Base-by-base conservation (phyloP, 23 tunicate species). In the Pegea sp. region DNA sequence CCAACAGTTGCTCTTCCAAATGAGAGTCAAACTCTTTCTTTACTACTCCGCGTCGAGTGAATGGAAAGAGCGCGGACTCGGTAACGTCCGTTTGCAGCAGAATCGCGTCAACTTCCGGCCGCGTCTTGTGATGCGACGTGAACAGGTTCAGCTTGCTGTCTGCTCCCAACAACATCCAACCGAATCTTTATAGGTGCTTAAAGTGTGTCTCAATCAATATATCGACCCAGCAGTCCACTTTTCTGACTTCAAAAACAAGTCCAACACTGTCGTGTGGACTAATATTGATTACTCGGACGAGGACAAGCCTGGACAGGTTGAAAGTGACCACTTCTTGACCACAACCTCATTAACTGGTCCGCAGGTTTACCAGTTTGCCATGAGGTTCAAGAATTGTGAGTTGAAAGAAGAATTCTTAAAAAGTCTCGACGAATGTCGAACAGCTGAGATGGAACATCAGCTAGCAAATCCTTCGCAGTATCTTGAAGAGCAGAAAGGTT, bases 61-160 rank as follows among this genome's bases (percentile, higher is more conserved):
- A 58, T 84, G 95, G 95, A 84, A 84, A 44, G 95, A 84, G 50
- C 53, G 95, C 13, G 95, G 95, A 6, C 4, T 84, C 31, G 95
- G 95, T 7, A 58, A 74, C 42, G 27, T 84, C 18, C 48, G 56
- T 33, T 20, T 84, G 22, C 53, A 68, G 23, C 95, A 84, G 44
- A 52, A 74, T 31, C 29, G 63, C 2, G 57, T 58, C 27, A 53
- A 53, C 4, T 84, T 34, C 63, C 73, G 68, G 59, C 46, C 69
- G n/a, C 53, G 95, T 2, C 60, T 73, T n/a, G 71, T 84, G 20
- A 84, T 84, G 95, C 44, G 84, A 46, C 34, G 95, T 34, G 95
- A 84, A 62, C 95, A 84, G 76, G 93, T 81, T 21, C 24, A 63
- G 11, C 16, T 38, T 38, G 11, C 16, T 38, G 46, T 16, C 16